Percentiles rank a stretch among this genome's conserved stretches.
phyloP scores from a whole-genome alignment of 2,888 invertebrate genomes.

The Volucella inanis region DNA sequence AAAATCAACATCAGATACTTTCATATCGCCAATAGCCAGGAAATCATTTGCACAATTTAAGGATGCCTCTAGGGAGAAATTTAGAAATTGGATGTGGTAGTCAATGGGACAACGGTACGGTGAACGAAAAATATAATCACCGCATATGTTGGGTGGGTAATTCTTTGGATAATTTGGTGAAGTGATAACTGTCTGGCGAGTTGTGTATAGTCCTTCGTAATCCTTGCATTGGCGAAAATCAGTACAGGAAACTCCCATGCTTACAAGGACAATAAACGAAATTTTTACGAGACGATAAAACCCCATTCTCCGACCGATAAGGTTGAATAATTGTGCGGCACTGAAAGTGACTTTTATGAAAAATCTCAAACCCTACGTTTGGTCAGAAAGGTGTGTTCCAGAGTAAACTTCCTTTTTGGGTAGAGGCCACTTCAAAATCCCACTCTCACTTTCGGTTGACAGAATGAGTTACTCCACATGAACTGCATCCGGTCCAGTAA shows the following conservation, averaged over 20 bases:
- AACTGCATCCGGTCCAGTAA: conserved; percentile 17
- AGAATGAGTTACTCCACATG: conserved; percentile 22
- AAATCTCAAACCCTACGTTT: not conserved
- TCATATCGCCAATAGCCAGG: conserved; percentile 83
- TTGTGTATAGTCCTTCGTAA: conserved; percentile 83
- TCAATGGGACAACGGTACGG: conserved; percentile 83
- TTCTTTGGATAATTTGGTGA: conserved; percentile 84
- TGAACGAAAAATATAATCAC: conserved; percentile 84
- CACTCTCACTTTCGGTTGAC: conserved; percentile 2
- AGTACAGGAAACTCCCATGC: conserved; percentile 4
- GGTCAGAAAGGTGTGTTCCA: conserved; percentile 6
- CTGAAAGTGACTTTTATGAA: conserved; percentile 17
- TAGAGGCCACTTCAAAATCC: not conserved
- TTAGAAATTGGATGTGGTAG: conserved; percentile 85
- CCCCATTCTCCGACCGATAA: conserved; percentile 28
- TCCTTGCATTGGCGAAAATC: conserved; percentile 30
- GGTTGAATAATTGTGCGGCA: conserved; percentile 31
- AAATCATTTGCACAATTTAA: conserved; percentile 84
- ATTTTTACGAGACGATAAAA: conserved; percentile 19
- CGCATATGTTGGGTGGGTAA: conserved; percentile 83
- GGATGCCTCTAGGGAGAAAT: conserved; percentile 84
- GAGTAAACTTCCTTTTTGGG: not conserved
- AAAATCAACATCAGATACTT: conserved; percentile 76
- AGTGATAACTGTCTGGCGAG: conserved; percentile 83
- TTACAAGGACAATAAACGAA: conserved; percentile 28